Conservation (phyloP, 2,113 vertebrate species). For the Tringa solitaria region DNA sequence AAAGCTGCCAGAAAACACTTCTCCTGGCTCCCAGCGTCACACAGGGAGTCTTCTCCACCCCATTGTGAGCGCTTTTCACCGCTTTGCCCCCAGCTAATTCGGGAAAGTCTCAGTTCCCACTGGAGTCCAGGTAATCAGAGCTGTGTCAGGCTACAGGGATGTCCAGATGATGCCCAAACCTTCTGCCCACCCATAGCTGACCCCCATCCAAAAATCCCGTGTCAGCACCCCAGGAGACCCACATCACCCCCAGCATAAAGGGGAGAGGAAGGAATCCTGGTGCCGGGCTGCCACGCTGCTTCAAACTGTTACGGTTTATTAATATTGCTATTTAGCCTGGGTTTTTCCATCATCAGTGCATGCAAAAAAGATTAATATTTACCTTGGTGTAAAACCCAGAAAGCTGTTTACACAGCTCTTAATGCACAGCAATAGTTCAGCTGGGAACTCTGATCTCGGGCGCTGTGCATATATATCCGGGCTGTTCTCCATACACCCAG, state of each 20-base stretch:
- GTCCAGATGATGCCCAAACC: neutral
- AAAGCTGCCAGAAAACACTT: neutral
- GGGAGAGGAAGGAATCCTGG: neutral
- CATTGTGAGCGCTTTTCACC: neutral
- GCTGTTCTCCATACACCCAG: neutral
- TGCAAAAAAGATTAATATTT: constrained; percentile 54
- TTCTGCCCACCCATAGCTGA: neutral
- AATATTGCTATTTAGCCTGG: constrained; percentile 58
- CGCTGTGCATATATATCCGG: neutral
- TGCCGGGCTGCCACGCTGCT: rapidly evolving
- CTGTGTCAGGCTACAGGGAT: neutral
- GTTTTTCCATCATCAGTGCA: constrained; percentile 12
- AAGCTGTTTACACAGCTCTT: constrained; percentile 60
- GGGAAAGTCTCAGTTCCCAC: neutral
- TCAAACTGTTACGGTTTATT: neutral
- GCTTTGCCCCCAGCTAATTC: neutral
- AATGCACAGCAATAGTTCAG: constrained; percentile 22
- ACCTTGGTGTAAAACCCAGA: constrained; percentile 53
- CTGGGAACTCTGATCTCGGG: constrained; percentile 9
- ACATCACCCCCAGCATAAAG: neutral
- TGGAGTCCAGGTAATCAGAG: neutral
- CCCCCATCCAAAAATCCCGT: neutral
- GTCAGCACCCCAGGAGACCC: neutral
- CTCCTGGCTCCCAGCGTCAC: neutral
- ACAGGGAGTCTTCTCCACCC: neutral